Conservation (phyloP, 2,797 vertebrate genomes). For the Mareca strepera region DNA sequence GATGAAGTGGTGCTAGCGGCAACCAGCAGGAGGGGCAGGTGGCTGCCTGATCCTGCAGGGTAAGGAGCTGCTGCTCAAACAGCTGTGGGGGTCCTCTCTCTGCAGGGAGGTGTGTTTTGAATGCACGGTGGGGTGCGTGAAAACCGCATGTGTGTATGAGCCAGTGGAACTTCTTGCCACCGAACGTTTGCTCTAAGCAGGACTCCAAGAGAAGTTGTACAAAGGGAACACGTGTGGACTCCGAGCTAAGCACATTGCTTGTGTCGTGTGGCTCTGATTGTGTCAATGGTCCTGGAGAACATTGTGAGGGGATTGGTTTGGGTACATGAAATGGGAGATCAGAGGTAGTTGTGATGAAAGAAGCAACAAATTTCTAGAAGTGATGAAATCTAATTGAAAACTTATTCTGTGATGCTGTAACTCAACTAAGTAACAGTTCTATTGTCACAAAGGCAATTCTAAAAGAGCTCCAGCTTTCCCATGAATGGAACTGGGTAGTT, state of each 20-base stretch:
- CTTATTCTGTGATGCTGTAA: background rate
- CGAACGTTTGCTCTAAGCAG: background rate
- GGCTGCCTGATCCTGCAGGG: no score
- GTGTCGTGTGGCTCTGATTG: background rate
- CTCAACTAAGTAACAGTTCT: background rate
- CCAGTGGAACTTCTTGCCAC: background rate
- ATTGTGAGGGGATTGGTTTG: background rate
- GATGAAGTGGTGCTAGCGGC: no score
- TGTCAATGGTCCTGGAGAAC: background rate
- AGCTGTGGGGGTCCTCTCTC: no score
- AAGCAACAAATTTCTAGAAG: background rate
- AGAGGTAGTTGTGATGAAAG: background rate
- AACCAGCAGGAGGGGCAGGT: no score
- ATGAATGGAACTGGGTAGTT: background rate
- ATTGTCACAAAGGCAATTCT: background rate
- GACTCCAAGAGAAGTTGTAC: background rate
- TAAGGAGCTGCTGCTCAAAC: no score
- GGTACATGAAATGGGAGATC: background rate
- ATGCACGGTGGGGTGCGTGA: rapidly evolving
- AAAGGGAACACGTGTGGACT: background rate
- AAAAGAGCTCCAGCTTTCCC: background rate
- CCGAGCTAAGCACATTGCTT: background rate
- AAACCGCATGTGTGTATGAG: rapidly evolving
- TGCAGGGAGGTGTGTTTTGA: background rate
- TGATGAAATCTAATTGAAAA: background rate